These are phyloP conservation scores for Papilio xuthus DNA, from an alignment of 1,140 invertebrate genomes.

Conservation along the genomic window DNA sequence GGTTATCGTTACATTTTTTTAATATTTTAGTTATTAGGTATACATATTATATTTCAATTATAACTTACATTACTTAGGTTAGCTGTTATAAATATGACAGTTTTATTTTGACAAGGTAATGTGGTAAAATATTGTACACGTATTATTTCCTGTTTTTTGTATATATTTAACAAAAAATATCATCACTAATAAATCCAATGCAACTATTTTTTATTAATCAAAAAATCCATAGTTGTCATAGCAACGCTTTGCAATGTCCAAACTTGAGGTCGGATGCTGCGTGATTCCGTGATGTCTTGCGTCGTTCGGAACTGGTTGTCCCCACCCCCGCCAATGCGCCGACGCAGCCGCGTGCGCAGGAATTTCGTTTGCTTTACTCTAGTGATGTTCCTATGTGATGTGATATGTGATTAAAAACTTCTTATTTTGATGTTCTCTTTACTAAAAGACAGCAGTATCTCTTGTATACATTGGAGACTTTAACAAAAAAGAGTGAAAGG, in stretches of 20 bases:
- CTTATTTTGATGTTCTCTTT: too few relatives aligned
- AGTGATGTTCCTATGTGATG: conserved; percentile 16
- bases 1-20: too few relatives aligned
- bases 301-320: conserved; percentile 5
- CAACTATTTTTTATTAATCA: neutral
- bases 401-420: conserved; percentile 11
- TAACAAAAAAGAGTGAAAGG: too few relatives aligned
- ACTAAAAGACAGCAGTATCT: too few relatives aligned
- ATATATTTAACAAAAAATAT: neutral
- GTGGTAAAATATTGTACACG: neutral
- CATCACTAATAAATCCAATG: neutral
- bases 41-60: too few relatives aligned
- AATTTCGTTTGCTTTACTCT: conserved; percentile 41
- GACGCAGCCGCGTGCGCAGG: neutral
- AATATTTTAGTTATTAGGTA: too few relatives aligned
- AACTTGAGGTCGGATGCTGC: conserved; percentile 22
- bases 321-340: conserved; percentile 1
- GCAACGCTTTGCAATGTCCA: neutral
- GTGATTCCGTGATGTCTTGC: conserved; percentile 11
- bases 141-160: neutral
- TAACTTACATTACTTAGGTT: too few relatives aligned
- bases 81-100: too few relatives aligned
- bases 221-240: neutral
- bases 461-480: too few relatives aligned
- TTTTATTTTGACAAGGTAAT: neutral